Conservation (phyloP, 1,140 invertebrate genomes). For the Drosophila littoralis region DNA sequence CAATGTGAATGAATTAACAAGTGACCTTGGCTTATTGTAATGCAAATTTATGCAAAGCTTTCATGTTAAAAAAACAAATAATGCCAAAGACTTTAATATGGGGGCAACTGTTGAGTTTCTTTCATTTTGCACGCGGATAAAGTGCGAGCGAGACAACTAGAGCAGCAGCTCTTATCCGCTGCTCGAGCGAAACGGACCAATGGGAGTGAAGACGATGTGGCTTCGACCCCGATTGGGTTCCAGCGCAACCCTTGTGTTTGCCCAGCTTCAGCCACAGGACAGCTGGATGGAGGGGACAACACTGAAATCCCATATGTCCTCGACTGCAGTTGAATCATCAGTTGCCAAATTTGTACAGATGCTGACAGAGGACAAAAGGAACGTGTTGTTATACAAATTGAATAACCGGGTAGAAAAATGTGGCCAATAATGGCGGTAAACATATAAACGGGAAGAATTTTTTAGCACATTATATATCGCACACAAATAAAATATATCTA, state of each 20-base stretch:
- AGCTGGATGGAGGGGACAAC: slow-evolving; percentile 33
- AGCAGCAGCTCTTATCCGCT: slow-evolving; percentile 46
- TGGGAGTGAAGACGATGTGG: slow-evolving; percentile 26
- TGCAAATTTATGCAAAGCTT: slow-evolving; percentile 64
- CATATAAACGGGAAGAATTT: background rate
- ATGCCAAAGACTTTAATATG: slow-evolving; percentile 26
- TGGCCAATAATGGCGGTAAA: background rate
- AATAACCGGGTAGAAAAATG: slow-evolving; percentile 17
- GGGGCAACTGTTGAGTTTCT: slow-evolving; percentile 30
- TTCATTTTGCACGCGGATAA: slow-evolving; percentile 72
- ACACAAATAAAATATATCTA: background rate
- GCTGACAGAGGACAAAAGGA: slow-evolving; percentile 31
- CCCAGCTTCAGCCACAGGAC: slow-evolving; percentile 5
- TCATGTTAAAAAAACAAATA: slow-evolving; percentile 17
- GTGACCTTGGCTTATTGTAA: slow-evolving; percentile 64
- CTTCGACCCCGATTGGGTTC: slow-evolving; percentile 28
- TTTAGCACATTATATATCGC: background rate
- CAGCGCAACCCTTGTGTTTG: slow-evolving; percentile 27
- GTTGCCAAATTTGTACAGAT: slow-evolving; percentile 46
- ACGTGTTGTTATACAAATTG: slow-evolving; percentile 17
- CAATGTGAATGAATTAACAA: slow-evolving; percentile 30
- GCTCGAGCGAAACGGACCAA: slow-evolving; percentile 38
- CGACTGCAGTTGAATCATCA: slow-evolving; percentile 23
- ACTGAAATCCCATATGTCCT: slow-evolving; percentile 26
- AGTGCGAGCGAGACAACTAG: slow-evolving; percentile 62